A percentile compares a stretch with the other conserved stretches of the same genome.
phyloP scores from a whole-genome alignment of 1,140 invertebrate genomes.

The Mactra quadrangularis region DNA sequence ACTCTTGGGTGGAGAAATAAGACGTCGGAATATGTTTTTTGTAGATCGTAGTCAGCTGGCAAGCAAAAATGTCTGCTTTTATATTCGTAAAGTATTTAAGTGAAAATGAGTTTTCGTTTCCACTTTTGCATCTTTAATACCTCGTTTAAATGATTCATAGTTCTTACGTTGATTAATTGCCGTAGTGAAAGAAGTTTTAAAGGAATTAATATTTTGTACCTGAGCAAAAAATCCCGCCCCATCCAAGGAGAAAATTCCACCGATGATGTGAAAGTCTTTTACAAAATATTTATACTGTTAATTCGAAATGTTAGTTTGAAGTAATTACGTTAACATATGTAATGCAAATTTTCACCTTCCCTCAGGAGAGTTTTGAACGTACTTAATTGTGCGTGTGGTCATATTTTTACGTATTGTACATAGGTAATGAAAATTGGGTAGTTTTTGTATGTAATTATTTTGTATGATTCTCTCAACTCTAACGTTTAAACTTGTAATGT shows the following conservation, averaged over 20 bases:
- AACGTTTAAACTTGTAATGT: too few species aligned
- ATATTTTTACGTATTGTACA: background rate
- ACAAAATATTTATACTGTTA: constrained; percentile 33
- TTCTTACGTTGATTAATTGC: constrained; percentile 28
- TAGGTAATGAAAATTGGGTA: too few species aligned
- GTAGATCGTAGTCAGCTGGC: too few species aligned
- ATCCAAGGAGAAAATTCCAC: constrained; percentile 3
- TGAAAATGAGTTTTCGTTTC: constrained; percentile 20
- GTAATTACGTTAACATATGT: constrained; percentile 42
- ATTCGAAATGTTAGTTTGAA: constrained; percentile 37
- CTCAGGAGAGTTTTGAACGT: constrained; percentile 1
- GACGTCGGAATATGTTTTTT: too few species aligned
- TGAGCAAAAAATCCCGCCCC: constrained; percentile 13
- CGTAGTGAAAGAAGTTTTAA: constrained; percentile 44
- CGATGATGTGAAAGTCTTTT: background rate
- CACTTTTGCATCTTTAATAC: constrained; percentile 10
- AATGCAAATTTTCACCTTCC: constrained; percentile 16
- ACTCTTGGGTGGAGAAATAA: constrained; percentile 2
- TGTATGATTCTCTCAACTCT: too few species aligned
- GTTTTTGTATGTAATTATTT: too few species aligned
- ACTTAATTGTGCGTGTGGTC: constrained; percentile 28
- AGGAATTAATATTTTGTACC: constrained; percentile 35
- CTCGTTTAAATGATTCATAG: constrained; percentile 41
- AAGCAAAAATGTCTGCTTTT: constrained; percentile 17
- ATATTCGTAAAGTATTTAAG: constrained; percentile 14